Conservation (phyloP, 2,797 vertebrate species). For the Onychomys torridus region DNA sequence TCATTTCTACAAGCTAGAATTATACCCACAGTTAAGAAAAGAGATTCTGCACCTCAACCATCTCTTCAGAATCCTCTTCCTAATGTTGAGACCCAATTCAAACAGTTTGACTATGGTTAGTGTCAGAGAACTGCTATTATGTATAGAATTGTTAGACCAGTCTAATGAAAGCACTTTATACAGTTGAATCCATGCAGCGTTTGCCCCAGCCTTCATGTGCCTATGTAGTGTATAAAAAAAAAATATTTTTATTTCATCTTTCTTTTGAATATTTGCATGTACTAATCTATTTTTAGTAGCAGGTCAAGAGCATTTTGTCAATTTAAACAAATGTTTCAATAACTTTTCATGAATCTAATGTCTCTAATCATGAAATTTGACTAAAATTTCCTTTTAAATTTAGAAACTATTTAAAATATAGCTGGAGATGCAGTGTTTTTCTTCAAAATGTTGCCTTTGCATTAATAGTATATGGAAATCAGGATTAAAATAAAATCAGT, state of each 20-base stretch:
- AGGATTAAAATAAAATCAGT: not conserved
- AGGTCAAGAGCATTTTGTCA: not conserved
- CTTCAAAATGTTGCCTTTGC: not conserved
- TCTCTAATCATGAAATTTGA: not conserved
- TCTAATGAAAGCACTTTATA: not conserved
- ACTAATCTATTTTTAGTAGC: not conserved
- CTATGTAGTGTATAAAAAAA: not conserved
- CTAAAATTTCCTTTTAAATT: slow-evolving; percentile 42
- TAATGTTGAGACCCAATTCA: not conserved
- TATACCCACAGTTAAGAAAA: not conserved
- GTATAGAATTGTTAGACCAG: not conserved
- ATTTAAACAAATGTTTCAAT: slow-evolving; percentile 25
- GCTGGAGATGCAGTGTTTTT: not conserved
- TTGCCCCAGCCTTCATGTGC: not conserved
- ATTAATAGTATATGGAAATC: slow-evolving; percentile 7
- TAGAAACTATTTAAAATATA: slow-evolving; percentile 40
- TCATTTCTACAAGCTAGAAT: slow-evolving; percentile 23
- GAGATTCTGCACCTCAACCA: not conserved
- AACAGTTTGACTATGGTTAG: not conserved
- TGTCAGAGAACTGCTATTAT: not conserved
- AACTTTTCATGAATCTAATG: slow-evolving; percentile 55
- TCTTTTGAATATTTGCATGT: slow-evolving; percentile 21
- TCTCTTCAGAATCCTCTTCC: not conserved
- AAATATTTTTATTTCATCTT: not conserved
- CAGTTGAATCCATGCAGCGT: not conserved